These are phyloP conservation scores for Saccostrea echinata DNA, from an alignment of 1,140 invertebrate genomes.

Conservation along the genomic window DNA sequence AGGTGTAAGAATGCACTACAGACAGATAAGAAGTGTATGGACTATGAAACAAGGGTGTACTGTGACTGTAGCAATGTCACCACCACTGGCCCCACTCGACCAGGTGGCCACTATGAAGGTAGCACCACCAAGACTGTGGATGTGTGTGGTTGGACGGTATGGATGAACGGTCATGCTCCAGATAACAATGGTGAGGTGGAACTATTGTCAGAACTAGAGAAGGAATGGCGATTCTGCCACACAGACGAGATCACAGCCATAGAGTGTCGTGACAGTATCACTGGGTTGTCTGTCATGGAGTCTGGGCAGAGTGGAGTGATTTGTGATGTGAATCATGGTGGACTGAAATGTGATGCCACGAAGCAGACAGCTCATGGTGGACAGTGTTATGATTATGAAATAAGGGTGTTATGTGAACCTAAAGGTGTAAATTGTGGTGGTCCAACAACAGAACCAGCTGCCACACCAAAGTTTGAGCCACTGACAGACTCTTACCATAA, in stretches of 20 bases:
- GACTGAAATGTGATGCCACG: conserved; percentile 76
- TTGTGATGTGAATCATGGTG: conserved; percentile 64
- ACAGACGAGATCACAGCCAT: conserved; percentile 83
- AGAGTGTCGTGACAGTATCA: conserved; percentile 52
- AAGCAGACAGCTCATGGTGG: conserved; percentile 75
- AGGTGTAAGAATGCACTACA: conserved; percentile 54
- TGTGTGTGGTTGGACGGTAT: conserved; percentile 68
- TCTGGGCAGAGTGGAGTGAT: conserved; percentile 62
- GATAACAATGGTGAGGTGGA: conserved; percentile 70
- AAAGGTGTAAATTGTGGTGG: neutral
- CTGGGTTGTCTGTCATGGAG: conserved; percentile 67
- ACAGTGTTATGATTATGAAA: conserved; percentile 79
- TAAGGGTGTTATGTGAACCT: conserved; percentile 78
- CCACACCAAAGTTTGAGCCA: conserved; percentile 17
- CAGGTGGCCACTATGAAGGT: neutral
- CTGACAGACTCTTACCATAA: neutral
- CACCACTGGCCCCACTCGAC: neutral
- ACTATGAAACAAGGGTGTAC: conserved; percentile 65
- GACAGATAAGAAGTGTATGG: conserved; percentile 56
- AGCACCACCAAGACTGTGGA: neutral
- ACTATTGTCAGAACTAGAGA: conserved; percentile 54
- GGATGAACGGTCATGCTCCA: conserved; percentile 72
- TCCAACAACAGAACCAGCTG: neutral
- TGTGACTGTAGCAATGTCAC: conserved; percentile 42
- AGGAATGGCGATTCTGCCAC: conserved; percentile 59